phyloP scores from a whole-genome alignment of 2,113 vertebrate genomes.

The Agapornis roseicollis region DNA sequence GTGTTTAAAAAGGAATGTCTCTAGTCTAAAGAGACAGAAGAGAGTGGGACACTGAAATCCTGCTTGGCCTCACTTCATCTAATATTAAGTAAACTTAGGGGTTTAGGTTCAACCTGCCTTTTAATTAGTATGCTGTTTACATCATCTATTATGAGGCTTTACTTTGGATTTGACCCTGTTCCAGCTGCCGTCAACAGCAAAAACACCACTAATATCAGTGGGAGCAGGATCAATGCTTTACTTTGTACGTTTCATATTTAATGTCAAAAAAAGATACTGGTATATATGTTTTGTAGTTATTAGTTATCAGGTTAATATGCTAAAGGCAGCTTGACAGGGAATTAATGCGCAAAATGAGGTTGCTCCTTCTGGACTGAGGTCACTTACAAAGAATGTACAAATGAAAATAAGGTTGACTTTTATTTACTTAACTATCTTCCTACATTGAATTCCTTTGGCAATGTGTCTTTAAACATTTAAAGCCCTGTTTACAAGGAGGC shows the following conservation, averaged over 20 bases:
- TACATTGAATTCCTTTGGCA: constrained; percentile 80
- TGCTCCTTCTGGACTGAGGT: constrained; percentile 75
- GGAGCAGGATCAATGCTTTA: constrained; percentile 56
- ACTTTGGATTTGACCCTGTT: background rate
- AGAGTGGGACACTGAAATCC: constrained; percentile 24
- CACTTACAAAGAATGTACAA: constrained; percentile 78
- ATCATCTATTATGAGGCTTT: constrained; percentile 48
- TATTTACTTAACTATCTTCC: constrained; percentile 83
- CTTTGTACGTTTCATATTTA: constrained; percentile 67
- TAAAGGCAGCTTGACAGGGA: constrained; percentile 71
- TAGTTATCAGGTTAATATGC: constrained; percentile 76
- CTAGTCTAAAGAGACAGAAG: background rate
- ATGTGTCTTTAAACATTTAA: constrained; percentile 83
- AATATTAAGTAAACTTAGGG: constrained; percentile 62
- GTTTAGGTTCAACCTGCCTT: constrained; percentile 67
- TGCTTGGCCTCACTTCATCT: constrained; percentile 35
- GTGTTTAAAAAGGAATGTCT: background rate
- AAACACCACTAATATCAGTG: constrained; percentile 46
- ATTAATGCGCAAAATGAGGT: constrained; percentile 79
- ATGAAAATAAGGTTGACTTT: constrained; percentile 81
- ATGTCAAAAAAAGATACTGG: constrained; percentile 37
- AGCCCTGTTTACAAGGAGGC: constrained; percentile 79
- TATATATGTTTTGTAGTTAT: constrained; percentile 55
- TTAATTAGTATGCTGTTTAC: constrained; percentile 75
- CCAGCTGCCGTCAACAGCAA: constrained; percentile 46